Base-by-base conservation (phyloP, 1,140 invertebrate species). In the Apis cerana region DNA sequence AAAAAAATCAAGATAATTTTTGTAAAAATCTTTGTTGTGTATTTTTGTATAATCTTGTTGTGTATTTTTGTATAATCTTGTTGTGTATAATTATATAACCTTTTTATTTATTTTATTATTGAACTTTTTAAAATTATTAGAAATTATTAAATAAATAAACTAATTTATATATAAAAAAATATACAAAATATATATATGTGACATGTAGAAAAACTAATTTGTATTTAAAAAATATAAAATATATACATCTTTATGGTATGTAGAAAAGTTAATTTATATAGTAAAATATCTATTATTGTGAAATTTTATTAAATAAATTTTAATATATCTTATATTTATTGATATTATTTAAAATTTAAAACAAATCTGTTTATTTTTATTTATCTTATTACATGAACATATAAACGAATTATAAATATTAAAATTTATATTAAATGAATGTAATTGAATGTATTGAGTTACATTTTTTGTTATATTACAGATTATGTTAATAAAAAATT, bases 401-500 rank as follows among this genome's bases (percentile, higher is more conserved):
- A 33, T 52, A 50, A 71, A 15, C 21, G 33, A 56, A 69, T 68
- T 72, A 54, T 27, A 59, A 65, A 9, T 56, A n/a, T n/a, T 78
- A 52, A 59, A 12, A 64, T 62, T 58, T 72, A 43, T 43, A 69
- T 69, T 70, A 65, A 64, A 64, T 54, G n/a, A 43, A 74, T 81
- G 56, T 75, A 85, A 59, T 3, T 33, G 69, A 68, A 77, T 76
- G 23, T 43, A 61, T 77, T 72, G 33, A 54, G 12, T 82, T 59
- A 82, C 5, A 77, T 65, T 58, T 71, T 71, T 64, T 12, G 3
- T 17, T 65, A 10, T 50, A 9, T 71, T 54, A 23, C n/a, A n/a
- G 80, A 33, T 85, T 50, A 23, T 23, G 33, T 59, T 52, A 74
- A 72, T 85, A 83, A 52, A 83, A 52, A 83, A 67, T 64, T 69